Percentiles rank a stretch among this genome's conserved stretches.
phyloP scores from a whole-genome alignment of 2,797 vertebrate species.

The Valencia hispanica region DNA sequence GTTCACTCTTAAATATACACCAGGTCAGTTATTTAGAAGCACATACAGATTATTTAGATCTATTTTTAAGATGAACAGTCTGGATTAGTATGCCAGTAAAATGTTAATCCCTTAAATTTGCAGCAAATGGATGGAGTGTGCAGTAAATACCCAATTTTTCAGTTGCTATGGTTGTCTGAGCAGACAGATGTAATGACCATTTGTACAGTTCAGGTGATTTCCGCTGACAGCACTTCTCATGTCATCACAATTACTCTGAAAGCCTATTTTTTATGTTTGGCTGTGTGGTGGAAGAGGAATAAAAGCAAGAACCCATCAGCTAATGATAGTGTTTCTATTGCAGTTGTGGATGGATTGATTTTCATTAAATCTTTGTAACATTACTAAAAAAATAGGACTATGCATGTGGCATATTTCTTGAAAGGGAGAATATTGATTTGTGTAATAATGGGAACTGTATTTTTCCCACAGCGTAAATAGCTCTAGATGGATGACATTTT shows the following conservation, averaged over 20 bases:
- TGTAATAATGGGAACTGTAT: neutral
- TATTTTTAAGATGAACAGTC: neutral
- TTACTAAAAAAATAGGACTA: neutral
- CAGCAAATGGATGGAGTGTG: neutral
- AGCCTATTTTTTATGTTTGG: slow-evolving; percentile 31
- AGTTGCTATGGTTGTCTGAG: slow-evolving; percentile 11
- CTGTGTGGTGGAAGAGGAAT: slow-evolving; percentile 42
- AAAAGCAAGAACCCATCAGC: slow-evolving; percentile 17
- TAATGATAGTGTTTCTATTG: slow-evolving; percentile 9
- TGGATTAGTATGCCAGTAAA: neutral
- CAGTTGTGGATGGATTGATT: neutral
- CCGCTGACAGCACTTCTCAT: slow-evolving; percentile 5
- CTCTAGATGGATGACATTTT: neutral
- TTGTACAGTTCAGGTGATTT: slow-evolving; percentile 24
- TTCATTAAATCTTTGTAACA: slow-evolving; percentile 11
- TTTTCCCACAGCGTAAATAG: slow-evolving; percentile 1
- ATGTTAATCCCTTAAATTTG: slow-evolving; percentile 1
- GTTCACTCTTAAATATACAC: neutral
- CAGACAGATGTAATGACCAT: slow-evolving; percentile 44
- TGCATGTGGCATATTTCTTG: neutral
- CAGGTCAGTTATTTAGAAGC: neutral
- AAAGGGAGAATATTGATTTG: neutral
- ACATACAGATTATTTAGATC: neutral
- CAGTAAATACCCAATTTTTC: slow-evolving; percentile 19
- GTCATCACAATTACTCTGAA: slow-evolving; percentile 37